Evolutionary conservation across 2,888 invertebrate genomes (phyloP).

Genomic region (Drosophila setosimentum): DNA sequence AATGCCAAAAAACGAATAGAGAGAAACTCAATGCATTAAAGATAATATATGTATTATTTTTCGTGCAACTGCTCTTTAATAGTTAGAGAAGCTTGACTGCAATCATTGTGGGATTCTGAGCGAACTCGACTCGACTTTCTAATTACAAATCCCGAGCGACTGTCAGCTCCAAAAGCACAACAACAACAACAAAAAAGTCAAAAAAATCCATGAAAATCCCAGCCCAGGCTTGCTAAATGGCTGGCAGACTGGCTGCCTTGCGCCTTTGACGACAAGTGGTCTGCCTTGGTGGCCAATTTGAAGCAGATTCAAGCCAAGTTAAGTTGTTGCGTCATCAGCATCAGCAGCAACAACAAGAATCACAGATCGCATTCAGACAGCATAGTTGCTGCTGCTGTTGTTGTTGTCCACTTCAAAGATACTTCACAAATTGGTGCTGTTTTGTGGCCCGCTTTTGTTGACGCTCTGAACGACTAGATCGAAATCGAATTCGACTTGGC

Average conservation of each 20-base stretch:
- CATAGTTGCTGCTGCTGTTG: slow-evolving; percentile 28
- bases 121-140: slow-evolving; percentile 51
- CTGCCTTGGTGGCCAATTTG: slow-evolving; percentile 66
- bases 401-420: slow-evolving; percentile 67
- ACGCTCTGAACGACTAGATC: slow-evolving; percentile 58
- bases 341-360: slow-evolving; percentile 56
- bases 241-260: not conserved
- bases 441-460: slow-evolving; percentile 73
- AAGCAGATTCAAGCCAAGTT: slow-evolving; percentile 24
- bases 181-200: not conserved
- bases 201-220: not conserved
- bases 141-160: slow-evolving; percentile 50
- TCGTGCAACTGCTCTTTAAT: not conserved
- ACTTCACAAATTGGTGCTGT: slow-evolving; percentile 78
- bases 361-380: slow-evolving; percentile 26
- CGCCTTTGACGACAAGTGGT: slow-evolving; percentile 72
- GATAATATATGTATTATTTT: not conserved
- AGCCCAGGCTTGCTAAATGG: slow-evolving; percentile 9
- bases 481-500: slow-evolving; percentile 37
- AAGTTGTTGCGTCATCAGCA: slow-evolving; percentile 51
- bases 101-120: slow-evolving; percentile 35
- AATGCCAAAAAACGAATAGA: not conserved
- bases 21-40: not conserved
- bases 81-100: not conserved
- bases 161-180: not conserved